Conservation (phyloP, 2,113 vertebrate genomes). For the Mormyrus lacerda region DNA sequence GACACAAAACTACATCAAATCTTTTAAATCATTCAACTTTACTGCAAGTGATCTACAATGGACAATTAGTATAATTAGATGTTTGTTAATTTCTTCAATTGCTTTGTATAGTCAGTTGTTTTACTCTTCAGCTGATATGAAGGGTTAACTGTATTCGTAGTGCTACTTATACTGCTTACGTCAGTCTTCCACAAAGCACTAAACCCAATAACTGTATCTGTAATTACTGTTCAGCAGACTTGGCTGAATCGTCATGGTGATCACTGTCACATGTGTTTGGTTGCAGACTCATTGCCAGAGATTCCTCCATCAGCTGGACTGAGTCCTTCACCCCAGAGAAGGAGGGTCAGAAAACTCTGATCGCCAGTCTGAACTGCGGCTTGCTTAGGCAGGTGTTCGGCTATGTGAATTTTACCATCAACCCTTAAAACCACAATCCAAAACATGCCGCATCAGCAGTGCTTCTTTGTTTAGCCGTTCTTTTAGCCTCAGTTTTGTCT, state of each 20-base stretch:
- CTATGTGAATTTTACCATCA: background rate
- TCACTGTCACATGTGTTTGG: background rate
- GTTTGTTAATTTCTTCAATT: background rate
- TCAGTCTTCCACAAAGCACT: background rate
- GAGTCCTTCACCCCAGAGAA: background rate
- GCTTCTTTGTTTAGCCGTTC: background rate
- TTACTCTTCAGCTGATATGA: background rate
- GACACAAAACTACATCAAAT: background rate
- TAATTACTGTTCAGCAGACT: background rate
- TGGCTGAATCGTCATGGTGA: background rate
- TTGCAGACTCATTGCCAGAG: background rate
- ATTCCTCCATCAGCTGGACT: constrained; percentile 2
- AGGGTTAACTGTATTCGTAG: background rate
- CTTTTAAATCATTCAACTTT: background rate
- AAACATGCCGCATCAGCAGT: background rate
- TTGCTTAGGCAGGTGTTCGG: background rate
- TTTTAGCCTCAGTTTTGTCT: background rate
- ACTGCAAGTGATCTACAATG: background rate
- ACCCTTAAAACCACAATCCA: background rate
- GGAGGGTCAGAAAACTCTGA: background rate
- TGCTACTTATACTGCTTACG: background rate
- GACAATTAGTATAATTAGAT: background rate
- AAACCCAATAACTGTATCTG: background rate
- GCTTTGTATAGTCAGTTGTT: background rate
- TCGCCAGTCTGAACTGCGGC: background rate